These are phyloP conservation scores for Melipona bicolor DNA, from an alignment of 2,888 invertebrate species.

Conservation along the genomic window DNA sequence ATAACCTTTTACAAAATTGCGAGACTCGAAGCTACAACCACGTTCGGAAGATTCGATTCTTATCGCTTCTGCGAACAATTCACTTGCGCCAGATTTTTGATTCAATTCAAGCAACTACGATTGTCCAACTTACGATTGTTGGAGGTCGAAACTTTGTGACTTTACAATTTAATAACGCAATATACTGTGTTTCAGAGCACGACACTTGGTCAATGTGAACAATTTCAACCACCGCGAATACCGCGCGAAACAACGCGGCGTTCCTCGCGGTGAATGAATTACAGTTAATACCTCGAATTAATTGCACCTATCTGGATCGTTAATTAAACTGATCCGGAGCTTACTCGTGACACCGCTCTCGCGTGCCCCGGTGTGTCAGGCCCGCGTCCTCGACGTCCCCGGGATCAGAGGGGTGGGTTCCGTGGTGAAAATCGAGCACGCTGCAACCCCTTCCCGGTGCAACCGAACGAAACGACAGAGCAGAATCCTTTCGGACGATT, in stretches of 20 bases:
- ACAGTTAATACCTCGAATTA: neutral
- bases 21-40: no score
- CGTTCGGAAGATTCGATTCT: no score
- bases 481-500: slow-evolving; percentile 68
- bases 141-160: no score
- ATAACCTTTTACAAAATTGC: no score
- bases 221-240: neutral
- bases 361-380: neutral
- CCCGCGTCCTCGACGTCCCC: slow-evolving; percentile 11
- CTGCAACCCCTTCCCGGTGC: slow-evolving; percentile 7
- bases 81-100: no score
- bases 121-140: no score
- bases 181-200: no score
- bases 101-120: no score
- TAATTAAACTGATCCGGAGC: slow-evolving; percentile 31
- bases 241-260: neutral
- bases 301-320: neutral
- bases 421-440: slow-evolving; percentile 49
- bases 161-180: no score
- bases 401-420: slow-evolving; percentile 24
- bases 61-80: no score
- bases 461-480: slow-evolving; percentile 15
- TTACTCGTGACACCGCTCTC: neutral
- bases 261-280: neutral
- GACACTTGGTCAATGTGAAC: neutral